Evolutionary conservation across 2,113 vertebrate genomes (phyloP), one percentile per base, ranked within the genome.

Genomic region (Cephalophus harveyi): DNA sequence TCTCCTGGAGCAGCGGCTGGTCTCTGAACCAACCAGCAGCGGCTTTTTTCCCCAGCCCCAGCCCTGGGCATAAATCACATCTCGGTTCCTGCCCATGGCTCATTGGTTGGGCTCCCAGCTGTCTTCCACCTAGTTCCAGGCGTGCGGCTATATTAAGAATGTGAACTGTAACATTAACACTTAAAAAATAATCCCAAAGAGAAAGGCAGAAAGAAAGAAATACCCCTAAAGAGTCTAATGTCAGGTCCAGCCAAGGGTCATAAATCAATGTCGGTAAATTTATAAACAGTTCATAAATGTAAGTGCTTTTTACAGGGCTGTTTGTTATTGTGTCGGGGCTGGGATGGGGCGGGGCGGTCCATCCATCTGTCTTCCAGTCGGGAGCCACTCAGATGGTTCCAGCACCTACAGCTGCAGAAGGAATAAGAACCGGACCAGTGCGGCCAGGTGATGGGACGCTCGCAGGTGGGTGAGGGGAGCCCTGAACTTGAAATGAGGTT

Each of bases 231-330:
- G 98, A 98, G 98, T 98, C 98, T 98, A 98, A 97, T 98, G 97
- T 94, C 98, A 97, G 94, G 92, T 98, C 98, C 98, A 98, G 98
- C 98, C 98, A 98, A 98, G 85, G 27, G 96, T 98, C 98, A 98
- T 99, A 99, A 99, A 99, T 99, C 98, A 98, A 97, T 50, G 98
- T 99, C 98, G 94, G 98, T 97, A 98, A 98, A 99, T 99, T 99
- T 99, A 99, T 98, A 99, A 98, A 99, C 98, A 98, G 99, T 99
- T 99, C 98, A 57, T 98, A 98, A 99, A 98, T 97, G 98, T 99
- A 99, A 99, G 98, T 99, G 98, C 98, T 98, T 99, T 99, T 98
- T 98, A 98, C 97, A 98, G 98, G 98, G 98, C 98, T 99, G 98
- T 98, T 98, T 98, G 98, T 98, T 98, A 98, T 98, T 97, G 98